These are phyloP conservation scores for Xenentodon cancila DNA, from an alignment of 2,797 vertebrate species.

Conservation along the genomic window DNA sequence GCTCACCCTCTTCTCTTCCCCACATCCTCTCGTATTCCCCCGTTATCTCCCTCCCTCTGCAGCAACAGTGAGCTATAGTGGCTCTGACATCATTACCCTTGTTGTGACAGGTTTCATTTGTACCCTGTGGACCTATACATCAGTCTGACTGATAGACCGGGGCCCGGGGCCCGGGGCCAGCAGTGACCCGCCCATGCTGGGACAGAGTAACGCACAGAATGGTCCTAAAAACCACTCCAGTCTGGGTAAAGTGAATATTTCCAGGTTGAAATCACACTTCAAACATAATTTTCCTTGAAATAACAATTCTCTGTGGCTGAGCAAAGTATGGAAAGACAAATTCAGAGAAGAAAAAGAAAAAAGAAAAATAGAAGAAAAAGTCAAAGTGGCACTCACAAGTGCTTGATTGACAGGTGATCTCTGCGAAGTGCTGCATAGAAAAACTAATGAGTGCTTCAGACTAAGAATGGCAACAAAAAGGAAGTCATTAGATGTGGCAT, in stretches of 20 bases:
- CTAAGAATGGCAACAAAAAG: constrained; percentile 14
- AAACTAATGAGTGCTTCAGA: constrained; percentile 11
- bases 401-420: constrained; percentile 51
- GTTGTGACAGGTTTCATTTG: constrained; percentile 84
- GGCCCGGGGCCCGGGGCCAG: constrained; percentile 69
- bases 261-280: constrained; percentile 29
- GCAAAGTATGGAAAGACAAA: constrained; percentile 7
- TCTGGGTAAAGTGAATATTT: constrained; percentile 51
- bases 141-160: constrained; percentile 75
- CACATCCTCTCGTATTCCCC: constrained; percentile 31
- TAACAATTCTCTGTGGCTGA: constrained; percentile 18
- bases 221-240: constrained; percentile 65
- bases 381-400: neutral
- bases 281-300: constrained; percentile 30
- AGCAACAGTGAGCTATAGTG: constrained; percentile 75
- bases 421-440: constrained; percentile 21
- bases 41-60: constrained; percentile 44
- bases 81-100: constrained; percentile 83
- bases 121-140: constrained; percentile 80
- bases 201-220: constrained; percentile 67
- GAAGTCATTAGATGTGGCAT: constrained; percentile 50
- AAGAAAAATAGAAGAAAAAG: neutral
- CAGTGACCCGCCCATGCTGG: constrained; percentile 60
- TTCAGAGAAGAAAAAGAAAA: neutral
- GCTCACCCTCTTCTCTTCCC: constrained; percentile 18